These are phyloP conservation scores for Andrena camellia DNA, from an alignment of 2,888 invertebrate genomes.

Conservation along the genomic window DNA sequence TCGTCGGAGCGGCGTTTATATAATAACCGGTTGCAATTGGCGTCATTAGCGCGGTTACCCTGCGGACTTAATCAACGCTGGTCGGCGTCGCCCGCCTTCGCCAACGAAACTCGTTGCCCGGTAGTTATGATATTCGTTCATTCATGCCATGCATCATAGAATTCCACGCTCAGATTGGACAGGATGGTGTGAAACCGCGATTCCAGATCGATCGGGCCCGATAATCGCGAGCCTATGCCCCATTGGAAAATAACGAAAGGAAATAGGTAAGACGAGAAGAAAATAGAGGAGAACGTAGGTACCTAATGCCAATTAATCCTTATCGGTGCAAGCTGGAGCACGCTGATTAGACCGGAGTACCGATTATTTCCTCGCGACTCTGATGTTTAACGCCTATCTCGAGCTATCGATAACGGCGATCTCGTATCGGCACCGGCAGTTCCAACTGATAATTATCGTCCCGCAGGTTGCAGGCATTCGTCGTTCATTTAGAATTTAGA, in stretches of 20 bases:
- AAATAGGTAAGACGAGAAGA: neutral
- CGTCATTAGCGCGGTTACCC: slow-evolving; percentile 30
- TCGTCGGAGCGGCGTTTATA: slow-evolving; percentile 37
- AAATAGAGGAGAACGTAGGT: neutral
- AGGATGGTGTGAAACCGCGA: slow-evolving; percentile 9
- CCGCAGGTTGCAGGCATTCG: neutral
- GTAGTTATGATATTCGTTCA: slow-evolving; percentile 20
- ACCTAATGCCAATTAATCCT: slow-evolving; percentile 27
- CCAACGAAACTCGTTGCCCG: slow-evolving; percentile 30
- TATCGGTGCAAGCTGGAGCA: slow-evolving; percentile 30
- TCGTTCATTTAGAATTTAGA: neutral
- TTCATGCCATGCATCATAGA: slow-evolving; percentile 23
- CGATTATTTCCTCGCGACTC: slow-evolving; percentile 34
- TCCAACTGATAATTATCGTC: slow-evolving; percentile 39
- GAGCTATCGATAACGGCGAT: slow-evolving; percentile 15
- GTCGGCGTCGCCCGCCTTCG: slow-evolving; percentile 41
- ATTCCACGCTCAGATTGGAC: neutral
- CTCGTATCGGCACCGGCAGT: slow-evolving; percentile 30
- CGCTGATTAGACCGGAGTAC: slow-evolving; percentile 27
- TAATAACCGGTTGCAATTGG: slow-evolving; percentile 59
- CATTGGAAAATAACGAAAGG: neutral
- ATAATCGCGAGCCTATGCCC: slow-evolving; percentile 5
- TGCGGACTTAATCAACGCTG: slow-evolving; percentile 51
- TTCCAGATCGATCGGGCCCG: slow-evolving; percentile 35
- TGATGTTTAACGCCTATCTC: slow-evolving; percentile 36